Conservation (phyloP, 2,888 invertebrate genomes). For the Eumerus sabulonum region DNA sequence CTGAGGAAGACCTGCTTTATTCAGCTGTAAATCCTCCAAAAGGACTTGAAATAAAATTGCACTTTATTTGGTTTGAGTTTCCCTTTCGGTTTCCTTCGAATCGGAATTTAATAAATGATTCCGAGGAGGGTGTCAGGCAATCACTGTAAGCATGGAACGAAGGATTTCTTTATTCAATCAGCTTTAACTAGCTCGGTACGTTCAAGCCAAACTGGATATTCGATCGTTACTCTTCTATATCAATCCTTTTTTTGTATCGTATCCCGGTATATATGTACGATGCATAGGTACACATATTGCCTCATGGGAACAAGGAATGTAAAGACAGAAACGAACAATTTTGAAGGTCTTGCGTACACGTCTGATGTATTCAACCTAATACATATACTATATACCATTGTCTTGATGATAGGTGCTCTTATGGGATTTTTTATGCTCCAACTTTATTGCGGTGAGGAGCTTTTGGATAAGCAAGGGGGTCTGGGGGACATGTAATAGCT, state of each 20-base stretch:
- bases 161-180: constrained; percentile 33
- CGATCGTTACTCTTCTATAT: constrained; percentile 22
- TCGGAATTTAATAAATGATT: constrained; percentile 26
- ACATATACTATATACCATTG: too few species aligned
- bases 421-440: too few species aligned
- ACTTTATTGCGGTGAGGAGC: too few species aligned
- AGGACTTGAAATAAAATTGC: constrained; percentile 28
- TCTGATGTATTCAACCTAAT: too few species aligned
- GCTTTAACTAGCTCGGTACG: constrained; percentile 30
- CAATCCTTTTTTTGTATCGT: constrained; percentile 20
- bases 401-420: too few species aligned
- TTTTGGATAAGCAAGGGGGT: too few species aligned
- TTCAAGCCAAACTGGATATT: constrained; percentile 1
- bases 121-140: constrained; percentile 5
- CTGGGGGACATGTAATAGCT: too few species aligned
- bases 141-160: neutral
- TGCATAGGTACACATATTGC: too few species aligned
- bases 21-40: constrained; percentile 1
- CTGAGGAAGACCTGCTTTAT: neutral
- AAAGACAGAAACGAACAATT: too few species aligned
- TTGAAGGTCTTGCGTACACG: too few species aligned
- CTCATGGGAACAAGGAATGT: too few species aligned
- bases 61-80: constrained; percentile 35
- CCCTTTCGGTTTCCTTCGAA: constrained; percentile 32
- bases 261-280: neutral